phyloP scores from a whole-genome alignment of 2,888 invertebrate species.

The Mycogona germanica region DNA sequence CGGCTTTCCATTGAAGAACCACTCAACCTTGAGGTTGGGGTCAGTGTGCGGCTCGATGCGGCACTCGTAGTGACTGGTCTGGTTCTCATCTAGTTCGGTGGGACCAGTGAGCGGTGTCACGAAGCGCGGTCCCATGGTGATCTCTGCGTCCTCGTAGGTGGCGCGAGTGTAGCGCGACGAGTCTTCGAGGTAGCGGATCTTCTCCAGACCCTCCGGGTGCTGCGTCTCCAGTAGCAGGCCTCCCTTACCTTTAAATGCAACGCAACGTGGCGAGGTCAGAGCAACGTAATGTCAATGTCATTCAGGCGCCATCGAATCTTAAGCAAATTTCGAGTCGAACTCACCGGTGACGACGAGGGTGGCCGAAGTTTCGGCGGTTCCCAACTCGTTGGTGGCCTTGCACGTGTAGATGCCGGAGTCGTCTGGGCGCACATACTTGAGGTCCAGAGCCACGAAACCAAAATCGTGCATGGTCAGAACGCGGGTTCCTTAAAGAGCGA shows the following conservation, averaged over 20 bases:
- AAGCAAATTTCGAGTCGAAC: too few relatives aligned
- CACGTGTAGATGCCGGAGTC: constrained; percentile 96
- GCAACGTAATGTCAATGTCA: background rate
- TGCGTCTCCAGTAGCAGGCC: constrained; percentile 76
- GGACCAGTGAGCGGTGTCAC: constrained; percentile 77
- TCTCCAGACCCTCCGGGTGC: constrained; percentile 76
- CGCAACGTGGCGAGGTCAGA: too few relatives aligned
- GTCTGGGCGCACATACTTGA: constrained; percentile 88
- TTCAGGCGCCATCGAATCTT: too few relatives aligned
- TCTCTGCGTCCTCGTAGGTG: constrained; percentile 54
- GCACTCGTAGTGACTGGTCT: constrained; percentile 86
- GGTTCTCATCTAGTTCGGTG: constrained; percentile 68
- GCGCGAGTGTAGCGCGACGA: constrained; percentile 60
- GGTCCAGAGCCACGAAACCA: constrained; percentile 89
- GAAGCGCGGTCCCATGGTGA: constrained; percentile 73
- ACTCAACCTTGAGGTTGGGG: constrained; percentile 74
- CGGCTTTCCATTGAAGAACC: constrained; percentile 87
- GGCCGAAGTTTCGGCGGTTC: constrained; percentile 90
- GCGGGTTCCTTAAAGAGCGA: constrained; percentile 33
- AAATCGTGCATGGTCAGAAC: constrained; percentile 85
- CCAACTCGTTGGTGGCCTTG: constrained; percentile 75
- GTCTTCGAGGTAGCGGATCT: constrained; percentile 76
- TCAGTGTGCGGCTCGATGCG: constrained; percentile 88
- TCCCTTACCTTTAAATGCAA: constrained; percentile 52
- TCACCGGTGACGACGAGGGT: constrained; percentile 63